Percentiles rank a stretch among this genome's conserved stretches.
Evolutionary conservation across 2,888 invertebrate species (phyloP).

Genomic region (Lepidochrysops patricia): DNA sequence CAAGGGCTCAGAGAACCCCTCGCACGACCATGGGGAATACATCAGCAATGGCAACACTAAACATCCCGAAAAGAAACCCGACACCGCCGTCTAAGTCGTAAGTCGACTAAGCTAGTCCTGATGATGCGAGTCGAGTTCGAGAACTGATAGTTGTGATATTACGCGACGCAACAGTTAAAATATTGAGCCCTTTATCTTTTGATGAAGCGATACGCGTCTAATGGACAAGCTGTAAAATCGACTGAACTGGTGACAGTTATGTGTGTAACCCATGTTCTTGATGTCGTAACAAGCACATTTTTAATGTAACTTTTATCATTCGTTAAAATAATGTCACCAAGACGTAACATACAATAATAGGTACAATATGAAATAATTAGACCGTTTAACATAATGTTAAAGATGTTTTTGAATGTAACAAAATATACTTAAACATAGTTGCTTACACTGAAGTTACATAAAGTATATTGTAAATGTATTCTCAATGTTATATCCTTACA

Average conservation of each 20-base stretch:
- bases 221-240: background rate
- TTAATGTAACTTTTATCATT: constrained; percentile 4
- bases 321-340: background rate
- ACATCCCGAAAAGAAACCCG: constrained; percentile 66
- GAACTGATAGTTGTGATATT: background rate
- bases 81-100: constrained; percentile 62
- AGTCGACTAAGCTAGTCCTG: constrained; percentile 12
- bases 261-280: background rate
- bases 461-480: constrained; percentile 11
- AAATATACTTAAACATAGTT: constrained; percentile 7
- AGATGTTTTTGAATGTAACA: constrained; percentile 11
- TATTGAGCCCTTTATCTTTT: background rate
- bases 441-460: constrained; percentile 10
- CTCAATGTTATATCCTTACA: constrained; percentile 10
- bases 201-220: background rate
- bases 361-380: background rate
- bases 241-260: background rate
- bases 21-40: constrained; percentile 76
- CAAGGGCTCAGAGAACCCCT: constrained; percentile 75
- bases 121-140: background rate
- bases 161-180: background rate
- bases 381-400: background rate
- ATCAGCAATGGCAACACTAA: constrained; percentile 74
- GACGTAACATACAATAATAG: background rate
- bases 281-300: constrained; percentile 5